phyloP scores from a whole-genome alignment of 2,888 invertebrate genomes.

The Ormyrus nitidulus region DNA sequence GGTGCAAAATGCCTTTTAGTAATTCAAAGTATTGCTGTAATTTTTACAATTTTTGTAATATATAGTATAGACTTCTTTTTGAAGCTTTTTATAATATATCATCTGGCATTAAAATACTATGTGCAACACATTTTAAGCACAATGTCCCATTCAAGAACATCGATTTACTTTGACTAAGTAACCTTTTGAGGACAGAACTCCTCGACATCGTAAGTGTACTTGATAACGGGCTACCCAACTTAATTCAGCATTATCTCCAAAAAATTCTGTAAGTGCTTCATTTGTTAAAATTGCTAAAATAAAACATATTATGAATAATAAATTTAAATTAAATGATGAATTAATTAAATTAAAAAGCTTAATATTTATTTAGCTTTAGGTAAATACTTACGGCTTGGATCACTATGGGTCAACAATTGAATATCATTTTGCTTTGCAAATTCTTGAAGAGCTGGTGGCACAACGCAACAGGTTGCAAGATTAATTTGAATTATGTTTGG shows the following conservation, averaged over 20 bases:
- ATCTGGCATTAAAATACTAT: constrained; percentile 20
- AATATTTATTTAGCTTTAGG: constrained; percentile 24
- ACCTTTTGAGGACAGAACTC: constrained; percentile 93
- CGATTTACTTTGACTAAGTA: constrained; percentile 80
- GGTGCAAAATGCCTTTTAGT: too few species aligned
- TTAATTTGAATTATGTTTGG: constrained; percentile 96
- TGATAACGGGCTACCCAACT: constrained; percentile 92
- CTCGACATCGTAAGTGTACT: constrained; percentile 92
- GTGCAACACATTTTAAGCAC: neutral
- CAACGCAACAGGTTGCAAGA: constrained; percentile 93
- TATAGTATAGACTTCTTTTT: too few species aligned
- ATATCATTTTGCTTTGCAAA: constrained; percentile 95
- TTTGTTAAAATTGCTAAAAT: constrained; percentile 78
- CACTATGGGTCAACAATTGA: constrained; percentile 95
- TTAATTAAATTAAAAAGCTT: constrained; percentile 20
- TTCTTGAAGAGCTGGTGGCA: constrained; percentile 91
- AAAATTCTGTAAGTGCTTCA: constrained; percentile 79
- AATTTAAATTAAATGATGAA: constrained; percentile 22
- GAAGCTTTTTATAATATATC: constrained; percentile 1
- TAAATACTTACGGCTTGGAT: constrained; percentile 85
- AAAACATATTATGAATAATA: constrained; percentile 34
- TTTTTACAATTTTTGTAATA: too few species aligned
- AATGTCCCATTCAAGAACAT: neutral
- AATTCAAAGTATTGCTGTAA: too few species aligned
- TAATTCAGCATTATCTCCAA: constrained; percentile 73